Evolutionary conservation across 2,888 invertebrate genomes (phyloP), one percentile per base, ranked within the genome.

Genomic region (Ramazzottius varieornatus): DNA sequence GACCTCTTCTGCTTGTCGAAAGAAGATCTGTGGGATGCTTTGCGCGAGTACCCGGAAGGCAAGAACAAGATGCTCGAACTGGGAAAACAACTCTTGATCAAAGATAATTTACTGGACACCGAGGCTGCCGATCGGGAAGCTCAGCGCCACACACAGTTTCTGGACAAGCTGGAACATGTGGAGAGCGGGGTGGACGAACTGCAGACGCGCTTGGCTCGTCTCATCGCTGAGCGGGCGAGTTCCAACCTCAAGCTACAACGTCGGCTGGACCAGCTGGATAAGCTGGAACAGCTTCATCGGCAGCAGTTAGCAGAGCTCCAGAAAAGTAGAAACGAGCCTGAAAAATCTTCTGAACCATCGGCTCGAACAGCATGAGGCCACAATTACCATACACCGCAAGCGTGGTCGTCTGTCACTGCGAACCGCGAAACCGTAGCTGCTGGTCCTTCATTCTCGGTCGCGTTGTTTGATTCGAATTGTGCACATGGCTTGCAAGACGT

Each of bases 1-100:
- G 93, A 94, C 79, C 79, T 94, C 65, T 94, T 94, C 78, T 90
- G 90, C 73, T 80, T 94, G 71, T 90, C 88, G 54, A 94, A 94
- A 76, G 83, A 84, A 72, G 91, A 91, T 75, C 80, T 93, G 64
- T 88, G 91, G 86, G 88, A 88, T 73, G 89, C 90, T 1, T 79
- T 93, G 33, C 70, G 71, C 66, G 78, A 79, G 69, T 79, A 79
- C 68, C 79, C 79, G 1, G 67, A 70, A 33, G 70, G 70, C 0
- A 67, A 67, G 33, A 54, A 67, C 13, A 63, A 54, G 40, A 65
- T 70, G 20, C 32, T 70, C 13, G 65, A 69, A 40, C 65, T 71
- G 33, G 78, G 78, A n/a, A 71, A 74, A 65, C 73, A 77, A 66
- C 73, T 79, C 63, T 71, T 79, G n/a, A 71, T 72, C 64, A 79